Conservation (phyloP, 2,113 vertebrate genomes). For the Tiliqua scincoides region DNA sequence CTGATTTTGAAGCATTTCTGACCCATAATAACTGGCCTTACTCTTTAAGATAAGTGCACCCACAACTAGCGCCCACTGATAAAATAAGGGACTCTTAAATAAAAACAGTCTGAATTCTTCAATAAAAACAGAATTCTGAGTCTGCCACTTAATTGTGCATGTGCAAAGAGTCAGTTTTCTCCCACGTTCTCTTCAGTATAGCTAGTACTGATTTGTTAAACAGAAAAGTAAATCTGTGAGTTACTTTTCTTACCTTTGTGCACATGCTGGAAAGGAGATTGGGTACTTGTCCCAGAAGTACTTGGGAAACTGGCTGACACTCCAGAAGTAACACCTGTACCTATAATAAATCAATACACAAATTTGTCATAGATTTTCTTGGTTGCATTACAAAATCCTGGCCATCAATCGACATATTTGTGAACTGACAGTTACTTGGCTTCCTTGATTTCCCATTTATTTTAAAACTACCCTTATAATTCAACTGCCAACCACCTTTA, state of each 20-base stretch:
- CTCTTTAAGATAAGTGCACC: too few relatives aligned
- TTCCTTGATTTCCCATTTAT: not conserved
- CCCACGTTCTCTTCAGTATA: too few relatives aligned
- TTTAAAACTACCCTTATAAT: not conserved
- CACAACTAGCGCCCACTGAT: not conserved
- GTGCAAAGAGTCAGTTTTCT: not conserved
- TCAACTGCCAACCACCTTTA: not conserved
- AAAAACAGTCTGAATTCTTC: not conserved
- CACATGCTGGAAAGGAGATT: constrained; percentile 83
- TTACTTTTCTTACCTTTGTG: constrained; percentile 84
- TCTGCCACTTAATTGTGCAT: not conserved
- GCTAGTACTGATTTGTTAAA: not conserved
- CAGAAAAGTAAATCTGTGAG: not conserved
- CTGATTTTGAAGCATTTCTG: constrained; percentile 8
- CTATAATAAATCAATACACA: constrained; percentile 73
- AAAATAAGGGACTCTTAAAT: not conserved
- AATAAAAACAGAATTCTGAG: not conserved
- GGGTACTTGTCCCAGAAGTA: constrained; percentile 85
- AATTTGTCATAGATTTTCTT: constrained; percentile 5
- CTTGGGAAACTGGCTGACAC: constrained; percentile 75
- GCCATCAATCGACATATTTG: not conserved
- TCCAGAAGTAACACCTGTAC: constrained; percentile 73
- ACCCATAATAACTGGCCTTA: not conserved
- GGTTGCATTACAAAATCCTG: not conserved
- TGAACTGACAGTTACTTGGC: not conserved